Percentiles rank a stretch among this genome's conserved stretches.
phyloP scores from a whole-genome alignment of 2,888 invertebrate species.

The Tenthredo livida region DNA sequence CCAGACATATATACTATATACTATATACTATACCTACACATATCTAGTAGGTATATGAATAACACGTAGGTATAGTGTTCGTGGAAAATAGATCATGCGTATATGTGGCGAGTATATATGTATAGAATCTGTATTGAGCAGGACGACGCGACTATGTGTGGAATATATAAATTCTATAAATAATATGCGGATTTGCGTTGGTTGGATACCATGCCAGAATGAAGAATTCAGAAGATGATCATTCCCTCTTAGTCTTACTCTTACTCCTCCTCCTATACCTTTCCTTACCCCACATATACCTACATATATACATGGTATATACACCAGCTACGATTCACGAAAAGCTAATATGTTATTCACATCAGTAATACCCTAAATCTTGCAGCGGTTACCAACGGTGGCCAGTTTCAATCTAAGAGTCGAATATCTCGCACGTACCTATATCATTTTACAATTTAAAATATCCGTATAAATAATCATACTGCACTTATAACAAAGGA shows the following conservation, averaged over 20 bases:
- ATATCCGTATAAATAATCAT: background rate
- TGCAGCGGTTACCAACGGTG: background rate
- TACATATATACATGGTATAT: background rate
- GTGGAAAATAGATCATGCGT: background rate
- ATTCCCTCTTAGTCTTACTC: background rate
- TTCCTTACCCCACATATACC: too few species aligned
- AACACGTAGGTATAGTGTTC: background rate
- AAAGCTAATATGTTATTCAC: background rate
- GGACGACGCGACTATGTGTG: background rate
- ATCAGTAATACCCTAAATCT: background rate
- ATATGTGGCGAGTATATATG: background rate
- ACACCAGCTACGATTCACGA: slow-evolving; percentile 3
- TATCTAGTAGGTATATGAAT: background rate
- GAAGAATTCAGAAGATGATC: background rate
- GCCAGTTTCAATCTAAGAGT: slow-evolving; percentile 7
- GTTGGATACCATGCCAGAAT: slow-evolving; percentile 13
- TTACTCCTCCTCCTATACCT: background rate
- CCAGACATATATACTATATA: background rate
- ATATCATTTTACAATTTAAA: background rate
- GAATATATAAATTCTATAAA: slow-evolving; percentile 5
- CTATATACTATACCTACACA: background rate
- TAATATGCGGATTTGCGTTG: slow-evolving; percentile 17
- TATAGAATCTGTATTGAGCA: background rate
- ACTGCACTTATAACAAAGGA: background rate
- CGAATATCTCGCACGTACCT: slow-evolving; percentile 10